Base-by-base conservation (phyloP, 1,140 invertebrate genomes). In the Pseudomyrmex flavicornis region DNA sequence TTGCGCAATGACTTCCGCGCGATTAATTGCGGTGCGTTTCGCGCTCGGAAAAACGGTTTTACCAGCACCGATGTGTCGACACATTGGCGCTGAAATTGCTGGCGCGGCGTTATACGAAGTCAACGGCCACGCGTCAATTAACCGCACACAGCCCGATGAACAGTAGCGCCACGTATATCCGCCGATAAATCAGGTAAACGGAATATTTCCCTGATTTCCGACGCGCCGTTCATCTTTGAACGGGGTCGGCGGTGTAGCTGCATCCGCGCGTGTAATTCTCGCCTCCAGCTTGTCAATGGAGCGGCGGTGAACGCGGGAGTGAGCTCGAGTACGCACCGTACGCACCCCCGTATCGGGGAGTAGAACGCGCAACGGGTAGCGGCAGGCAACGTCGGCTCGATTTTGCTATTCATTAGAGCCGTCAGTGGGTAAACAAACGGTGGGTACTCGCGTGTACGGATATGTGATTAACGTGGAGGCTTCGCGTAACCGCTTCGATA, bases 371-470 rank as follows among this genome's bases (percentile, higher is more conserved):
- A 88, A 88, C 83, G 86, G 35, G 65, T 20, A 75, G 62, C 44
- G 48, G 80, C 52, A 20, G 65, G 35, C n/a, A 58, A 66, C 58
- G 48, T 10, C 75, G 75, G 87, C 90, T 90, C 90, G 90, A 93
- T 93, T 93, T 93, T 90, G 91, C 92, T 92, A 93, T 93, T 93
- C 89, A 91, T 92, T 93, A 91, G 88, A 91, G 89, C 92, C 88
- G 87, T 91, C 90, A 88, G 87, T 86, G 84, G 76, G 88, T 90
- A 93, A 92, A 93, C 91, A 92, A 92, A 92, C 88, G 91, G 87
- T 82, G 79, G 88, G 76, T 80, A 73, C 79, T 85, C 82, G 82
- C 83, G 87, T 91, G 88, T 89, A 90, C 87, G 90, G 85, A 91
- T 92, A 91, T 89, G 92, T 92, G 91, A 93, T 93, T 92, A 93